Base-by-base conservation (phyloP, 2,888 invertebrate species). In the Norana najaformis region DNA sequence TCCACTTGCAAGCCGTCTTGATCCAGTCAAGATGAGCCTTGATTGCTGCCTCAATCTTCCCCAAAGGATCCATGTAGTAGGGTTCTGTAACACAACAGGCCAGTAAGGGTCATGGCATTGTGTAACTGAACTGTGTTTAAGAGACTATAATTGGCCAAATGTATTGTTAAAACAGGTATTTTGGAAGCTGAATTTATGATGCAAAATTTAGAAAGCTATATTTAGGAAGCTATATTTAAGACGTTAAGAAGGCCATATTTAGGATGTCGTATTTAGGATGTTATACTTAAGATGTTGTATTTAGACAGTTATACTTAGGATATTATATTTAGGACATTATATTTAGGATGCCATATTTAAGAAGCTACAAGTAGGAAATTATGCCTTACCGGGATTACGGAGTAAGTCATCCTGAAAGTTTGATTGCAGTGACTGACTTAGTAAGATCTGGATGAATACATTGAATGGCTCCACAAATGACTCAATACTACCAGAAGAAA, bases 391-490 rank as follows among this genome's bases (percentile, higher is more conserved):
- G 47, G 90, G 88, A 36, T 91, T 90, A 20, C 90, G 88, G 34
- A 89, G 85, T n/a, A 92, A 89, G 37, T 91, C 91, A 23, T 90
- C 88, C 36, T 94, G 92, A 92, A 94, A 94, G 89, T 93, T 93
- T 88, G 94, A 93, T 92, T 94, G 94, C 82, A 94, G 91, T 11
- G 94, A 93, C 91, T 94, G 94, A 90, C 94, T 94, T 36, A 94
- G 93, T 89, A 94, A 93, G 53, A 94, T 93, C 92, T 94, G 94
- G 82, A 94, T 92, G 91, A 93, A 94, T 35, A 94, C 93, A 91
- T 94, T 94, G 91, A 94, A 94, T 34, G 93, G 90, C 83, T 94
- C 93, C 88, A 94, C 93, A 39, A 94, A 90, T n/a, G 94, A 94
- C 89, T 94, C 94, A 85, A 16, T 1, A 8, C 85, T 85, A 37